Percentiles rank a stretch among this genome's conserved stretches.
phyloP scores from a whole-genome alignment of 1,140 invertebrate species.

The Fopius arisanus region DNA sequence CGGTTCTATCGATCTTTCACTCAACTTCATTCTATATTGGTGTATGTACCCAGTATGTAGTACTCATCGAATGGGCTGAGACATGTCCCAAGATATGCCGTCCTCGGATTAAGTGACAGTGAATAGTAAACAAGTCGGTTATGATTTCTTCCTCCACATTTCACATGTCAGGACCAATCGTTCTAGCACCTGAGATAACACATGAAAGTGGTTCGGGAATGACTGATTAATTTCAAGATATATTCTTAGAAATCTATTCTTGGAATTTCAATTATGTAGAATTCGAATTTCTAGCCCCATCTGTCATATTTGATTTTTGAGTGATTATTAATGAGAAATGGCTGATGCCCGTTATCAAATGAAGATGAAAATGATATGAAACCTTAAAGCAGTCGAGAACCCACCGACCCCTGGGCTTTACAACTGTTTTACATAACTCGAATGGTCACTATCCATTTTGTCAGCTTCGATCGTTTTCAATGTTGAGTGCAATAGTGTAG shows the following conservation, averaged over 20 bases:
- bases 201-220: too few species aligned
- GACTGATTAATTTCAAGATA: too few species aligned
- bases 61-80: not conserved
- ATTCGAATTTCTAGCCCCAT: too few species aligned
- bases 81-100: not conserved
- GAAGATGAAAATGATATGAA: constrained; percentile 5
- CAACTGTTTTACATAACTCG: constrained; percentile 5
- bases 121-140: not conserved
- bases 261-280: too few species aligned
- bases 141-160: not conserved
- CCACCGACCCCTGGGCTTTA: not conserved
- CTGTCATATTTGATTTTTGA: too few species aligned
- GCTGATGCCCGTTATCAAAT: constrained; percentile 8
- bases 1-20: constrained; percentile 1
- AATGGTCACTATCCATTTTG: not conserved
- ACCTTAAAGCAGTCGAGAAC: not conserved
- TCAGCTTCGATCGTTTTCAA: constrained; percentile 11
- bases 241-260: too few species aligned
- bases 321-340: not conserved
- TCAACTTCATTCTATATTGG: not conserved
- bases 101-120: not conserved
- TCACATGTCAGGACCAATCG: not conserved
- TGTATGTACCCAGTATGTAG: not conserved
- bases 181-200: too few species aligned
- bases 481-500: not conserved